Evolutionary conservation across 37 sponge, comb jelly and placozoan genomes (phyloP).

Genomic region (Aplysina aerophoba): DNA sequence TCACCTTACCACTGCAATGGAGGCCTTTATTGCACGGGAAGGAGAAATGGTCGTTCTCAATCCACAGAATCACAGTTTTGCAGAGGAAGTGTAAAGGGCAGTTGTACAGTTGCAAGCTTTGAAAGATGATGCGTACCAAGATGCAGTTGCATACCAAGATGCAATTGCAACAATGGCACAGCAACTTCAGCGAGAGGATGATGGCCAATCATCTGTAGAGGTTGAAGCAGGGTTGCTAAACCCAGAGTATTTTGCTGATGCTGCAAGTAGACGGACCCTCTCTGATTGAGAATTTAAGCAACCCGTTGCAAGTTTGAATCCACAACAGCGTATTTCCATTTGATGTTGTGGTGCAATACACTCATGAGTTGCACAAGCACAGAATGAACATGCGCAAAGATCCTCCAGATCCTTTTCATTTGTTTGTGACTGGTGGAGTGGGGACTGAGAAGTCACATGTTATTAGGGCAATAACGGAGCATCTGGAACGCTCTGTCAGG

Average conservation of each 20-base stretch:
- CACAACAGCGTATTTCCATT: background rate
- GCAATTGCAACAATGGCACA: background rate
- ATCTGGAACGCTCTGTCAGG: background rate
- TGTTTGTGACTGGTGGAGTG: slow-evolving; percentile 14
- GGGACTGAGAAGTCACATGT: slow-evolving; percentile 23
- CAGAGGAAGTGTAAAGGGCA: slow-evolving; percentile 27
- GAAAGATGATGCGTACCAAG: background rate
- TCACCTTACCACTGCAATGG: background rate
- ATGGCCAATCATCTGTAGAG: background rate
- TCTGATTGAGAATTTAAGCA: background rate
- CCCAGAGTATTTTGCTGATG: background rate
- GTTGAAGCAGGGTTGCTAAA: background rate
- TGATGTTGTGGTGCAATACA: background rate
- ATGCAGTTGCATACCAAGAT: slow-evolving; percentile 5
- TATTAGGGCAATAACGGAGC: background rate
- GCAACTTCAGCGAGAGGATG: background rate
- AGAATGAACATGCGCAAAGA: background rate
- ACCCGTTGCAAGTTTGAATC: background rate
- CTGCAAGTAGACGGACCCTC: background rate
- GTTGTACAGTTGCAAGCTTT: background rate
- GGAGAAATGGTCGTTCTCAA: background rate
- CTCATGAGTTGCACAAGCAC: background rate
- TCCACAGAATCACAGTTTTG: background rate
- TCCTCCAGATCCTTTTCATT: background rate
- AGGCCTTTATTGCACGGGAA: background rate